phyloP scores from a whole-genome alignment of 2,797 vertebrate genomes.

The Malacoraja senta region DNA sequence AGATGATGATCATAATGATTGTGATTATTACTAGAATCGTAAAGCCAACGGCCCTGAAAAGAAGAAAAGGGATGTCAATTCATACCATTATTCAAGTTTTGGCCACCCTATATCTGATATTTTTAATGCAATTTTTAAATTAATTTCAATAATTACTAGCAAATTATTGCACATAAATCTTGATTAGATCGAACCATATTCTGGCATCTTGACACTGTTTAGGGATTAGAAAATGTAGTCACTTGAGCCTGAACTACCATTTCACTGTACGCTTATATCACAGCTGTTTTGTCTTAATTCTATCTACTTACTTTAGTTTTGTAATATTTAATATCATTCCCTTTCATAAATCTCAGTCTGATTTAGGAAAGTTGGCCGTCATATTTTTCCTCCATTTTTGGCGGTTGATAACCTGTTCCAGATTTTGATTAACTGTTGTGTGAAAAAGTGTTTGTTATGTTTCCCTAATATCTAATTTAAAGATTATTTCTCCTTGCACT shows the following conservation, averaged over 20 bases:
- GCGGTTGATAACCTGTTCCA: not conserved
- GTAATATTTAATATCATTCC: not conserved
- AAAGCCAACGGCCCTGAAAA: conserved; percentile 75
- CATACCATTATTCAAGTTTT: not conserved
- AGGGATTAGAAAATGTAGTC: not conserved
- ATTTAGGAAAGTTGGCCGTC: not conserved
- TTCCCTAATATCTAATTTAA: not conserved
- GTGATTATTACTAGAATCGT: conserved; percentile 72
- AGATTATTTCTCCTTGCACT: not conserved
- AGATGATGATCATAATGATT: conserved; percentile 72
- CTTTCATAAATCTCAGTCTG: not conserved
- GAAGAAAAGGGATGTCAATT: not conserved
- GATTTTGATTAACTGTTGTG: not conserved
- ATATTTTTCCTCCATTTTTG: not conserved
- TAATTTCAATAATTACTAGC: not conserved
- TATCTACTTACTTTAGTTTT: not conserved
- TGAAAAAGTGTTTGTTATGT: no score
- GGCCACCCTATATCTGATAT: no score
- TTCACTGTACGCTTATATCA: not conserved
- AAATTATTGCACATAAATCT: not conserved
- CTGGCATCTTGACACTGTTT: not conserved
- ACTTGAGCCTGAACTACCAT: not conserved
- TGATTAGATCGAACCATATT: not conserved
- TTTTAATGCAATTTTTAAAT: no score
- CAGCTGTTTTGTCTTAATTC: not conserved